Evolutionary conservation across 2,888 invertebrate species (phyloP), one percentile per base, ranked within the genome.

Genomic region (Teleogryllus oceanicus): DNA sequence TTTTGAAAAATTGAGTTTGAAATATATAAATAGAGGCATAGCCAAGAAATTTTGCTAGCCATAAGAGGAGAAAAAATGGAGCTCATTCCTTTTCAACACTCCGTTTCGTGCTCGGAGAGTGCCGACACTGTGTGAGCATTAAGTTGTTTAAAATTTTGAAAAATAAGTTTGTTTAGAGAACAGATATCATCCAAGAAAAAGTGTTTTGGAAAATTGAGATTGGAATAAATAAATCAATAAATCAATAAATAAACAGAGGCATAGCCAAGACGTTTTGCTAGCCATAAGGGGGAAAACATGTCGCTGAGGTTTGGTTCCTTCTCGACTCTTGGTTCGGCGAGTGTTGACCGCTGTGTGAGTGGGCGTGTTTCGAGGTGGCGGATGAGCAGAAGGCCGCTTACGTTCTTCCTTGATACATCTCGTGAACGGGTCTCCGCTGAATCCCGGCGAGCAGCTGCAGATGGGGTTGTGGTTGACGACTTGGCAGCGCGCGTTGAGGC

Each of bases 381-480:
- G 21, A 11, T 50, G 79, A 80, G 78, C 78, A 79, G 80, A 83
- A 82, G 79, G 78, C 81, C 81, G 82, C 85, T 87, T 86, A 85
- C 85, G 83, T 84, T 85, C 84, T 83, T 84, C 83, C 81, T 83
- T 83, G 82, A 78, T 85, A 75, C 92, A 92, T 80, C 88, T 87
- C 20, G 87, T 86, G 84, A 92, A 92, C 81, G 92, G 92, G 88
- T 92, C 92, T 77, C 92, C 92, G 37, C 90, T 90, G 86, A 89
- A 90, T 79, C 91, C 91, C 62, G 89, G 86, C 37, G 90, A 85
- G 85, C 93, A 93, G 83, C 90, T 90, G 85, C 93, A 93, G 80
- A 92, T 91, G 2, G 92, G 91, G 84, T 91, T 91, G 85, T 93
- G 93, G 84, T 91, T 92, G 74, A 92, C 90, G 20, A 92, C 92